Evolutionary conservation across 2,888 invertebrate species (phyloP), one percentile per base, ranked within the genome.

Genomic region (Gortyna flavago): DNA sequence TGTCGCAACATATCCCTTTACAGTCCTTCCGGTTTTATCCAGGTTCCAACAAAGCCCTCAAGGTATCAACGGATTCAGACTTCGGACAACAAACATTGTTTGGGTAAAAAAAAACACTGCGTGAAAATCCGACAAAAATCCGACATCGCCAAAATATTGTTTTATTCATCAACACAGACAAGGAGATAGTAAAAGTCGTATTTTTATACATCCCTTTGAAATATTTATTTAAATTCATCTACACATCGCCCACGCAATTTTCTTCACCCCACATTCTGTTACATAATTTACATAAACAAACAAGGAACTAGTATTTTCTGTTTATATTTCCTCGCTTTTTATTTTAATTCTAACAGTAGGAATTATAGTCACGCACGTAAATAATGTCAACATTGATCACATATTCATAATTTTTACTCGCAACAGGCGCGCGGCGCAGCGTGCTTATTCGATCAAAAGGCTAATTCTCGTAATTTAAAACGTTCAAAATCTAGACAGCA

Each of bases 271-370:
- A 78, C 61, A 72, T 83, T 86, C 59, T 54, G 29, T 70, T 86
- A 77, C 54, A 77, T 77, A 72, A 72, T 85, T 75, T 75, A 82
- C 54, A 70, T 75, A 83, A 83, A 83, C 75, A 83, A 86, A 83
- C 78, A 83, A 78, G 78, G 72, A 83, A 83, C 72, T 72, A 78
- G 29, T 75, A 61, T 41, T 70, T 83, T 51, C 21, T 62, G 61
- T 13, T 84, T 85, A 79, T 84, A 80, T 80, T 75, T 75, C 29
- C 21, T 35, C 13, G 21, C 59, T 59, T 64, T 85, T 67, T 64
- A 54, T 59, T 75, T 68, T 48, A 48, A 72, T 67, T 59, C 41
- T 48, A 54, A 77, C 62, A 82, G 44, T 61, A 38, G 25, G 67
- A 84, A 72, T 48, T 59, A 29, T 8, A 61, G 86, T 75, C 77